Conservation (phyloP, 2,888 invertebrate species). For the Meteorus colon region DNA sequence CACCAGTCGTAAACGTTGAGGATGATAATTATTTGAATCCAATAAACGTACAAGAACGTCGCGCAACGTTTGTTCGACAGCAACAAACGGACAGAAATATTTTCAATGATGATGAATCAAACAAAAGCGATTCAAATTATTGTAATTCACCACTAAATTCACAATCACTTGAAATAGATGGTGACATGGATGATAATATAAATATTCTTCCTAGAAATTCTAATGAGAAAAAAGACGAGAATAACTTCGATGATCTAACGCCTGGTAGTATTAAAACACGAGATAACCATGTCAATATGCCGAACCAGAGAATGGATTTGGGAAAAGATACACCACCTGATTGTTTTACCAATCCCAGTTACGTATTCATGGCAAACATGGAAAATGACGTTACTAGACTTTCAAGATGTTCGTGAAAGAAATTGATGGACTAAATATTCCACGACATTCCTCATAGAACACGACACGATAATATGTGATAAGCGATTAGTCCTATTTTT, state of each 20-base stretch:
- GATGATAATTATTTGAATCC: conserved; percentile 69
- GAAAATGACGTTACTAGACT: conserved; percentile 25
- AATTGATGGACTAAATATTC: not conserved
- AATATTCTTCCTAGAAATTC: conserved; percentile 36
- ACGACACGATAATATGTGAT: not conserved
- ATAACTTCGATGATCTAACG: conserved; percentile 57
- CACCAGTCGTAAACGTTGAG: conserved; percentile 64
- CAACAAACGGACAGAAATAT: conserved; percentile 55
- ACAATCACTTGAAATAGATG: conserved; percentile 54
- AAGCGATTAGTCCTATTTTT: too few relatives aligned
- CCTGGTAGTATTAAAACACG: conserved; percentile 63
- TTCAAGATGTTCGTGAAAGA: not conserved
- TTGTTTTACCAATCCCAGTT: conserved; percentile 72
- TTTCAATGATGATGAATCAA: conserved; percentile 36
- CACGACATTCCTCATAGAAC: not conserved
- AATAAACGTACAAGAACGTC: conserved; percentile 66
- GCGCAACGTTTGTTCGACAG: conserved; percentile 66
- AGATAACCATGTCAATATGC: conserved; percentile 77
- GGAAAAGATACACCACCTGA: conserved; percentile 59
- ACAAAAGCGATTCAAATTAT: conserved; percentile 60
- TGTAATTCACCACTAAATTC: conserved; percentile 63
- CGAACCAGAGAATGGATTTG: conserved; percentile 73
- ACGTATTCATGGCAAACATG: conserved; percentile 64
- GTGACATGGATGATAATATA: conserved; percentile 23
- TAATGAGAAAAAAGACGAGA: conserved; percentile 31